phyloP scores from a whole-genome alignment of 1,140 invertebrate species.

The Drosophila lacertosa region DNA sequence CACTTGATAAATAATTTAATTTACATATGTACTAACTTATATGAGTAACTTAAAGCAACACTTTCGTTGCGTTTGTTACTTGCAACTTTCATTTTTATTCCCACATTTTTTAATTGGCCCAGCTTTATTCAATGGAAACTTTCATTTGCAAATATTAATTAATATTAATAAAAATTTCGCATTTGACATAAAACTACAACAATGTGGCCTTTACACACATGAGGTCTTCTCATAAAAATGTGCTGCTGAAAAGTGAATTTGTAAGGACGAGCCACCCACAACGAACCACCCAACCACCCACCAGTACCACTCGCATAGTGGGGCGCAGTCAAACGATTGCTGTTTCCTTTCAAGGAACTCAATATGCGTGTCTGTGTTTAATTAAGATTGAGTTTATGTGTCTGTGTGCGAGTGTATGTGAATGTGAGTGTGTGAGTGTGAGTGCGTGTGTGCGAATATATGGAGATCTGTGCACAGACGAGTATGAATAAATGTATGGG shows the following conservation, averaged over 20 bases:
- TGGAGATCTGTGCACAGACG: conserved; percentile 24
- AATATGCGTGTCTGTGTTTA: conserved; percentile 77
- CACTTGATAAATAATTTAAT: too few relatives aligned
- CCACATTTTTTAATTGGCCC: neutral
- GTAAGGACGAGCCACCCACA: conserved; percentile 14
- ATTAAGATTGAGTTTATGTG: conserved; percentile 74
- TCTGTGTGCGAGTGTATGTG: conserved; percentile 29
- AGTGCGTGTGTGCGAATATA: conserved; percentile 16
- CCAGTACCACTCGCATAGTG: conserved; percentile 14
- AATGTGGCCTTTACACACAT: conserved; percentile 18
- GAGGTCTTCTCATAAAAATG: conserved; percentile 23
- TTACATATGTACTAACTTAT: too few relatives aligned
- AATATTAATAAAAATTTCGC: neutral
- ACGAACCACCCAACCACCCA: neutral
- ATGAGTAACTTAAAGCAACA: too few relatives aligned
- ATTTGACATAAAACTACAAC: neutral
- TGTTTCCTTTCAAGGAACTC: conserved; percentile 73
- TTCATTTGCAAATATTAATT: conserved; percentile 39
- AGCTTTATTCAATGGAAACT: conserved; percentile 12
- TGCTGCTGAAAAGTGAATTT: conserved; percentile 51
- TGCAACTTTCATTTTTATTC: too few relatives aligned
- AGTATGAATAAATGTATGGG: conserved; percentile 80
- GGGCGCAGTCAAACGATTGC: conserved; percentile 57
- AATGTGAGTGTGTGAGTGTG: conserved; percentile 18
- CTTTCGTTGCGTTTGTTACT: too few relatives aligned